Evolutionary conservation across 2,797 vertebrate genomes (phyloP).

Genomic region (Sebastiscus albofasciatus): DNA sequence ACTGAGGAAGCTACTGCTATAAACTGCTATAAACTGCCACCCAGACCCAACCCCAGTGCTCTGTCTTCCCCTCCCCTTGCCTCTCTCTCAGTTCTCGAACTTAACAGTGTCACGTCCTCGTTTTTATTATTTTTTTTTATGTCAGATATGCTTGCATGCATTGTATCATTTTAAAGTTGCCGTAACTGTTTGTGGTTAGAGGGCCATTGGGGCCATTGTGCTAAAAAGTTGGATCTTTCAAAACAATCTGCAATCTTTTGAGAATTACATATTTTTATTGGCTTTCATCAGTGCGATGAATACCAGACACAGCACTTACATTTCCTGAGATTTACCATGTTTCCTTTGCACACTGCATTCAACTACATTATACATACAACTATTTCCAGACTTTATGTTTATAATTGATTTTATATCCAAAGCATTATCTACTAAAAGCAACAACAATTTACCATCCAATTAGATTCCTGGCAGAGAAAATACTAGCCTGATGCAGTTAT

Average conservation of each 20-base stretch:
- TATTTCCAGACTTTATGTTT: slow-evolving; percentile 31
- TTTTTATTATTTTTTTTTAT: not conserved
- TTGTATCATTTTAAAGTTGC: not conserved
- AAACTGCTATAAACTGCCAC: not conserved
- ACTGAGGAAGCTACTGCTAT: slow-evolving; percentile 17
- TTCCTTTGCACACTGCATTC: slow-evolving; percentile 18
- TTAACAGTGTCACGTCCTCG: slow-evolving; percentile 1
- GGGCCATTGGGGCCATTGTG: not conserved
- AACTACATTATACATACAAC: slow-evolving; percentile 18
- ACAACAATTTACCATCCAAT: slow-evolving; percentile 55
- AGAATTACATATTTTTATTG: slow-evolving; percentile 5
- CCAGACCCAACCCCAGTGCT: not conserved
- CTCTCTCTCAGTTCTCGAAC: not conserved
- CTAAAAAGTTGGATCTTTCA: slow-evolving; percentile 35
- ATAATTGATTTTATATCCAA: slow-evolving; percentile 37
- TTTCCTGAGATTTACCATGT: slow-evolving; percentile 20
- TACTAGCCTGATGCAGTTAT: slow-evolving; percentile 36
- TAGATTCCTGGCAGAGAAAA: slow-evolving; percentile 60
- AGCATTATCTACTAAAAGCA: slow-evolving; percentile 41
- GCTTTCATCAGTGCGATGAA: slow-evolving; percentile 7
- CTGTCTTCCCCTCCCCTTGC: not conserved
- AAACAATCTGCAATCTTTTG: slow-evolving; percentile 20
- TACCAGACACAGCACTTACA: not conserved
- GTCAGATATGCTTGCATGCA: not conserved
- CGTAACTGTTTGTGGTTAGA: slow-evolving; percentile 17